phyloP scores from a whole-genome alignment of 1,140 invertebrate genomes.

The Drosophila yakuba region DNA sequence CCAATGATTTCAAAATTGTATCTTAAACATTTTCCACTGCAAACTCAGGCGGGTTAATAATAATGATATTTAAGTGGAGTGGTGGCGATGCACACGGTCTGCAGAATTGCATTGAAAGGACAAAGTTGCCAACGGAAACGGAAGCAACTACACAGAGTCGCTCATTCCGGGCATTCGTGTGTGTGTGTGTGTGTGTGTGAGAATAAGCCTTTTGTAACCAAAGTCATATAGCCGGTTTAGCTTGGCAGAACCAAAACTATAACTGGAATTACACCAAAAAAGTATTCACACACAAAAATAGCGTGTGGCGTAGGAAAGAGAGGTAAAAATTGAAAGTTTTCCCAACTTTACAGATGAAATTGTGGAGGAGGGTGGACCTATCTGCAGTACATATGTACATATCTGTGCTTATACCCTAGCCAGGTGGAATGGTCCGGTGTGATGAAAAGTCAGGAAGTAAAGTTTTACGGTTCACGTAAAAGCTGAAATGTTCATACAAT shows the following conservation, averaged over 20 bases:
- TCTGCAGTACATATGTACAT: conserved; percentile 21
- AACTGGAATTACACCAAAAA: conserved; percentile 75
- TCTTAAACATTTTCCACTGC: conserved; percentile 11
- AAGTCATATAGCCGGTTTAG: conserved; percentile 17
- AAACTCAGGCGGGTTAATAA: conserved; percentile 69
- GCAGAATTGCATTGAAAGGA: conserved; percentile 52
- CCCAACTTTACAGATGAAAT: conserved; percentile 34
- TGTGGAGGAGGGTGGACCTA: conserved; percentile 13
- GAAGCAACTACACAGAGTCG: conserved; percentile 65
- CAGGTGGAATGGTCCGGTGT: conserved; percentile 35
- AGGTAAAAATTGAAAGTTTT: conserved; percentile 71
- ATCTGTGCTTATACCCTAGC: conserved; percentile 24
- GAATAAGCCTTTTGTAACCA: conserved; percentile 62
- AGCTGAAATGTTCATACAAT: conserved; percentile 83
- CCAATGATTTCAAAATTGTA: no score
- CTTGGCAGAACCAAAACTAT: conserved; percentile 61
- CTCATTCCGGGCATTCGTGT: conserved; percentile 29
- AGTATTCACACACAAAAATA: conserved; percentile 66
- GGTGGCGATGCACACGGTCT: conserved; percentile 11
- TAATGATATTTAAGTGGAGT: conserved; percentile 77
- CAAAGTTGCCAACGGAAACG: conserved; percentile 80
- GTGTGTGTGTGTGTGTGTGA: conserved; percentile 6
- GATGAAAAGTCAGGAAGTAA: conserved; percentile 82
- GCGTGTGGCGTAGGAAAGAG: conserved; percentile 37
- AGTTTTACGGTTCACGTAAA: conserved; percentile 83